Evolutionary conservation across 92 coral and sea anemone genomes (phyloP).

Genomic region (Epizoanthus illoricatus): DNA sequence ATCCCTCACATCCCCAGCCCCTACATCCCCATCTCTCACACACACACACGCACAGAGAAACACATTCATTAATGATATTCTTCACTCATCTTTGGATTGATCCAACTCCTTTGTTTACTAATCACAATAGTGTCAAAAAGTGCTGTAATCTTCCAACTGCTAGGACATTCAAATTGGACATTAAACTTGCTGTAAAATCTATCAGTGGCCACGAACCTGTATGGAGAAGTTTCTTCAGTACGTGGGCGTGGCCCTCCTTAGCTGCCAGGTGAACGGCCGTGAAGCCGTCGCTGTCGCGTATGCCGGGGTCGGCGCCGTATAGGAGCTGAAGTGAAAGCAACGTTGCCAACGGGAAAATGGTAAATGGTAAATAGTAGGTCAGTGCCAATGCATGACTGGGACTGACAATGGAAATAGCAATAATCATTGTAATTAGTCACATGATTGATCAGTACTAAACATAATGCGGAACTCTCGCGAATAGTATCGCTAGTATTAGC

Average conservation of each 20-base stretch:
- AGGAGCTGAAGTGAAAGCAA: conserved; percentile 42
- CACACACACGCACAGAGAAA: too few relatives aligned
- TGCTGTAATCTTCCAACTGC: too few relatives aligned
- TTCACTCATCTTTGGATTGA: too few relatives aligned
- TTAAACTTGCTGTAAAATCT: not conserved
- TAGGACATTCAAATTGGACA: not conserved
- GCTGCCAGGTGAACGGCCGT: conserved; percentile 79
- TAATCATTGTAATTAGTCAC: too few relatives aligned
- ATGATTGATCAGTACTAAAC: too few relatives aligned
- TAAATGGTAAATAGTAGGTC: not conserved
- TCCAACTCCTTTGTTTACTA: too few relatives aligned
- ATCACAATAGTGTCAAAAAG: too few relatives aligned
- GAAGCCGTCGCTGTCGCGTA: conserved; percentile 67
- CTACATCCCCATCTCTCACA: too few relatives aligned
- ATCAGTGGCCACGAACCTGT: conserved; percentile 54
- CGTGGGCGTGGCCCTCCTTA: conserved; percentile 76
- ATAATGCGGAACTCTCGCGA: too few relatives aligned
- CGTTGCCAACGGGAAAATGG: not conserved
- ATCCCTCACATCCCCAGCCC: too few relatives aligned
- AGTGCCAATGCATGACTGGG: not conserved
- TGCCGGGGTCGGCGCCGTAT: conserved; percentile 69
- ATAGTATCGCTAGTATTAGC: too few relatives aligned
- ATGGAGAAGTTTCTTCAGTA: conserved; percentile 57
- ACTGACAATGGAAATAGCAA: not conserved
- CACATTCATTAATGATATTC: too few relatives aligned